Percentiles rank a stretch among this genome's conserved stretches.
These are phyloP conservation scores for Scolanthus callimorphus DNA, from an alignment of 92 coral and sea anemone species.

Conservation along the genomic window DNA sequence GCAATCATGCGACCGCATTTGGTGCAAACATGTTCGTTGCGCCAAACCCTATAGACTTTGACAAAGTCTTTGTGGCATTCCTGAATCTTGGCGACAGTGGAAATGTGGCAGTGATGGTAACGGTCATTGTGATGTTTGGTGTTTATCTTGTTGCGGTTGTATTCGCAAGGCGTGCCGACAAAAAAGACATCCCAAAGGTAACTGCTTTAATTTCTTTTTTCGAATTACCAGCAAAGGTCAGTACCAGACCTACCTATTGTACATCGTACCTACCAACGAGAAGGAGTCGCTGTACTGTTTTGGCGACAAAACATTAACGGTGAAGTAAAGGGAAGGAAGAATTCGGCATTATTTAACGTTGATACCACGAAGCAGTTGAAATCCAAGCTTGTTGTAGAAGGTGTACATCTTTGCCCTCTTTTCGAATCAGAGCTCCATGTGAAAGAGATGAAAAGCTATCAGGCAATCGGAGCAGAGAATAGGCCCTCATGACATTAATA, in stretches of 20 bases:
- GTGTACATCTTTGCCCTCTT: no score
- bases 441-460: no score
- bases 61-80: conserved; percentile 14
- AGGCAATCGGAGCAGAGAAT: no score
- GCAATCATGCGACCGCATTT: conserved; percentile 25
- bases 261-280: background rate
- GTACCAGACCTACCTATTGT: background rate
- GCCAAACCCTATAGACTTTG: conserved; percentile 34
- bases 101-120: conserved; percentile 8
- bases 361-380: no score
- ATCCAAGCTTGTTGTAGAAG: no score
- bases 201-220: no score
- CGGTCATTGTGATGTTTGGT: background rate
- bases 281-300: background rate
- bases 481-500: no score
- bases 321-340: no score
- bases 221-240: background rate
- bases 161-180: conserved; percentile 11
- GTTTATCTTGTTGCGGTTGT: background rate
- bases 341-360: no score
- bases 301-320: no score
- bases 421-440: no score
- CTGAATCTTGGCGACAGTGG: background rate
- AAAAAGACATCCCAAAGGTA: conserved; percentile 4
- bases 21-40: conserved; percentile 8